Conservation (phyloP, 1,140 invertebrate genomes). For the Andrena cerasifolii region DNA sequence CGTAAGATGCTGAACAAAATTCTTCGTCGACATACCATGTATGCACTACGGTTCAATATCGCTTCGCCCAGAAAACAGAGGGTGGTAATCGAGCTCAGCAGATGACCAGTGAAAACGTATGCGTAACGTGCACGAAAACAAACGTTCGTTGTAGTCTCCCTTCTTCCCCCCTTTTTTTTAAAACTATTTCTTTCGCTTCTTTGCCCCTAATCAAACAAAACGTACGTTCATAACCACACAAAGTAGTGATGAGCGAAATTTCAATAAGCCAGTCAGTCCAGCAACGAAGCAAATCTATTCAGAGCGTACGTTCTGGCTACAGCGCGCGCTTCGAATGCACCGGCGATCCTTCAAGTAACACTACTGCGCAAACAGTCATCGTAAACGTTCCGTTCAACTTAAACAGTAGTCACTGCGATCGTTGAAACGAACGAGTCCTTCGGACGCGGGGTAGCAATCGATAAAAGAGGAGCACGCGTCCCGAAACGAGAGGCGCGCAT, state of each 20-base stretch:
- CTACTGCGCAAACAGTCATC: conserved; percentile 5
- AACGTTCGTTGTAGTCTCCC: not conserved
- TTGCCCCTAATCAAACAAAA: not conserved
- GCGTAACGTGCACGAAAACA: conserved; percentile 28
- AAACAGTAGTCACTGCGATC: too few species aligned
- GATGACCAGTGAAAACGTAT: not conserved
- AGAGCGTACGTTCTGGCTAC: conserved; percentile 7
- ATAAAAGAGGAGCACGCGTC: too few species aligned
- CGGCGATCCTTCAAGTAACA: not conserved
- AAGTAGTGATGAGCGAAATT: not conserved
- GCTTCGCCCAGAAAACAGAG: not conserved
- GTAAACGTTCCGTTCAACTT: too few species aligned
- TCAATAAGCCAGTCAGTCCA: not conserved
- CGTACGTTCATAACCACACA: conserved; percentile 10
- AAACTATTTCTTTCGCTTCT: not conserved
- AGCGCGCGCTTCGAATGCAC: conserved; percentile 19
- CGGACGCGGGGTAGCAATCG: too few species aligned
- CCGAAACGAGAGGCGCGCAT: too few species aligned
- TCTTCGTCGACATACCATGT: not conserved
- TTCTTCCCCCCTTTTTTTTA: not conserved
- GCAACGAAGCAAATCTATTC: conserved; percentile 27
- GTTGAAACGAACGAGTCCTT: too few species aligned
- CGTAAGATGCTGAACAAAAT: conserved; percentile 8
- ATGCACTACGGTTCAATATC: conserved; percentile 1
- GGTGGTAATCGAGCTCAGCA: not conserved